Conservation (phyloP, 2,797 vertebrate genomes). For the Odontamblyopus lacepedii region DNA sequence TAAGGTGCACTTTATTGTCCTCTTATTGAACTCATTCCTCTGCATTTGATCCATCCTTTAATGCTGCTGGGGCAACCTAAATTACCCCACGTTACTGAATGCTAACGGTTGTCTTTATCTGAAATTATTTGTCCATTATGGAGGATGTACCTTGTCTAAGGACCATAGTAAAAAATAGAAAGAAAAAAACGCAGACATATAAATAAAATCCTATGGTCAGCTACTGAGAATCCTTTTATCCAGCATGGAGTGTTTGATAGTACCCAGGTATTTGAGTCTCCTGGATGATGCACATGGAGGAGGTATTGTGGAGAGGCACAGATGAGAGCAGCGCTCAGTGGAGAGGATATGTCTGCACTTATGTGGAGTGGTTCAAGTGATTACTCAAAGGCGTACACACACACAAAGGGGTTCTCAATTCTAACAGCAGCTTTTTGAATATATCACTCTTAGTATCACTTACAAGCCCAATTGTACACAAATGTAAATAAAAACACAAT, state of each 20-base stretch:
- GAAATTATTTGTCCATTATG: no score
- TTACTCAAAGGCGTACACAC: conserved; percentile 7
- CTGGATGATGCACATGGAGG: conserved; percentile 30
- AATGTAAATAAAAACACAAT: conserved; percentile 7
- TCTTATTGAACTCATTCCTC: no score
- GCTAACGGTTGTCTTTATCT: no score
- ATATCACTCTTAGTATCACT: not conserved
- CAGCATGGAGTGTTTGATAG: conserved; percentile 37
- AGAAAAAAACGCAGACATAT: no score
- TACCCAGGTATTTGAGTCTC: conserved; percentile 49
- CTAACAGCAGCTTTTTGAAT: conserved; percentile 18
- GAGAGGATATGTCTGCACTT: conserved; percentile 13
- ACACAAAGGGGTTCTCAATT: conserved; percentile 1
- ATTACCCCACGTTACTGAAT: no score
- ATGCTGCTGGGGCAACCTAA: no score
- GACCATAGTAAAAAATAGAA: no score
- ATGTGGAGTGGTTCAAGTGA: conserved; percentile 29
- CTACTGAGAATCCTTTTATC: conserved; percentile 23
- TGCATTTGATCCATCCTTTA: no score
- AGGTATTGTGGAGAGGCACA: conserved; percentile 18
- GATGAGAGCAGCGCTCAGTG: conserved; percentile 25
- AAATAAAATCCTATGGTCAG: no score
- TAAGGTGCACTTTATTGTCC: no score
- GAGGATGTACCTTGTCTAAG: no score
- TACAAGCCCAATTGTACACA: not conserved